Conservation (phyloP, 2,797 vertebrate genomes). For the Enteromius thamalakanensis region DNA sequence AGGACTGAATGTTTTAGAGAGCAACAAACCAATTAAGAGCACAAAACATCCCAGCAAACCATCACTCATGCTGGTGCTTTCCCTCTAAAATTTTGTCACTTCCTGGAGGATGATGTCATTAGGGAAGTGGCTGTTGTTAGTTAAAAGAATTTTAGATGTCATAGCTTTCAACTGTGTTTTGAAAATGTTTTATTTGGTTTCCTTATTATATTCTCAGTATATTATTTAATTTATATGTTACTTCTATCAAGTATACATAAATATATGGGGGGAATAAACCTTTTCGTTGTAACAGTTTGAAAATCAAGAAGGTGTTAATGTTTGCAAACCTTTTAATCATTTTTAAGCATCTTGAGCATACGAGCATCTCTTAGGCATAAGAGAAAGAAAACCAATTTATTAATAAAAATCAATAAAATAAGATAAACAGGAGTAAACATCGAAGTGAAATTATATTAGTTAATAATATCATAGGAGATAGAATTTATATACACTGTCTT, state of each 20-base stretch:
- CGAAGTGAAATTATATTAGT: background rate
- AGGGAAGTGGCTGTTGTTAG: slow-evolving; percentile 5
- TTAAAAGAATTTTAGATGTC: background rate
- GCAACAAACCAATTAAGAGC: background rate
- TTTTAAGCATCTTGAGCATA: background rate
- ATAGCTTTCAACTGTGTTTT: background rate
- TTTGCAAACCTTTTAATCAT: background rate
- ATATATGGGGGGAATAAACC: background rate
- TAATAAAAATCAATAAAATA: background rate
- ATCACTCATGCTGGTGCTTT: background rate
- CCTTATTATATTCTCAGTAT: background rate
- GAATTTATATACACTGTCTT: background rate
- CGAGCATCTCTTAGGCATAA: background rate
- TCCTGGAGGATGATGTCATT: slow-evolving; percentile 5
- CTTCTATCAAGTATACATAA: background rate
- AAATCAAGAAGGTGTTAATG: background rate
- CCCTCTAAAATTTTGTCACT: slow-evolving; percentile 19
- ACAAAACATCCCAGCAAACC: background rate
- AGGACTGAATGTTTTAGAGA: background rate
- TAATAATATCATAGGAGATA: background rate
- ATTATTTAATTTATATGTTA: background rate
- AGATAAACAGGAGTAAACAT: background rate
- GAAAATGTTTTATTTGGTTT: background rate
- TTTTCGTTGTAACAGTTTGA: background rate
- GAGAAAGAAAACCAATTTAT: background rate